Conservation (phyloP, 2,888 invertebrate species). For the Ormyrus pomaceus region DNA sequence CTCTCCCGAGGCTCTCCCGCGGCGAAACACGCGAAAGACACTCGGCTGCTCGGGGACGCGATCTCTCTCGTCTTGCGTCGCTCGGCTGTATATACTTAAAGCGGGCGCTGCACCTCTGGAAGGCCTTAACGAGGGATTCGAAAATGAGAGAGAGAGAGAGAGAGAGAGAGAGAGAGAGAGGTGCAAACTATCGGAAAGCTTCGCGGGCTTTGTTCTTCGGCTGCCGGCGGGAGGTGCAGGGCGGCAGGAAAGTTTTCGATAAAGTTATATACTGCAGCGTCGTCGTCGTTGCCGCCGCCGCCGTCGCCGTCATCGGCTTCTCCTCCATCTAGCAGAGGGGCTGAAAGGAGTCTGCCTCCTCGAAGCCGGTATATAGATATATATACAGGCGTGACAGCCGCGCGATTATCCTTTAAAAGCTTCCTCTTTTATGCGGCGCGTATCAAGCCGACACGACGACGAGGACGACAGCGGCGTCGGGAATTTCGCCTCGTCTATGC, state of each 20-base stretch:
- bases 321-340: neutral
- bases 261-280: slow-evolving; percentile 40
- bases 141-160: slow-evolving; percentile 16
- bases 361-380: neutral
- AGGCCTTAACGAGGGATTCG: slow-evolving; percentile 1
- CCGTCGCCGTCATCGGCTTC: neutral
- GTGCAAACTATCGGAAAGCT: slow-evolving; percentile 49
- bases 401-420: slow-evolving; percentile 51
- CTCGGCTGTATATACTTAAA: slow-evolving; percentile 22
- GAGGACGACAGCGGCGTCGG: neutral
- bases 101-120: neutral
- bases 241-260: slow-evolving; percentile 39
- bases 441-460: neutral
- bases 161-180: slow-evolving; percentile 32
- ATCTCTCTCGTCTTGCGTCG: slow-evolving; percentile 12
- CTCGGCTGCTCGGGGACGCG: neutral
- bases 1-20: neutral
- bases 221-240: slow-evolving; percentile 4
- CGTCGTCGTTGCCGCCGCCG: slow-evolving; percentile 25
- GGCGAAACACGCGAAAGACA: neutral
- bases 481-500: neutral
- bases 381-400: slow-evolving; percentile 4
- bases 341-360: slow-evolving; percentile 1
- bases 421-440: slow-evolving; percentile 6
- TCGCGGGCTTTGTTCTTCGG: slow-evolving; percentile 42